Evolutionary conservation across 2,888 invertebrate genomes (phyloP), one percentile per base, ranked within the genome.

Genomic region (Melanostoma scalare): DNA sequence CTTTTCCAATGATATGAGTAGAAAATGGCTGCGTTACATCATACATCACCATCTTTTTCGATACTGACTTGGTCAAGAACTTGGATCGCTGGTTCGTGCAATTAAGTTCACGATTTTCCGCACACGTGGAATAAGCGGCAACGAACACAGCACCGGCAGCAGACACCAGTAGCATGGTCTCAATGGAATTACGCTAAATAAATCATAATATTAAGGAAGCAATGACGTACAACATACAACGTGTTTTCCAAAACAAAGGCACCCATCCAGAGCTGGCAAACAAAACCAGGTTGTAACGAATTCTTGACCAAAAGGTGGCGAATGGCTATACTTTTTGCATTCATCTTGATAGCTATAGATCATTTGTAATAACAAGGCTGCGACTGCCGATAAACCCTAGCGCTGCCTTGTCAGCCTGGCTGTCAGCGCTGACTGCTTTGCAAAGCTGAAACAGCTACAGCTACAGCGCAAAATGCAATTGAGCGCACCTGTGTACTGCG

Each of bases 301-400:
- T 72, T 72, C 73, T 65, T 61, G 56, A 65, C 77, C 77, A 72
- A 82, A 77, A 77, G 72, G 77, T 77, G 67, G 77, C 69, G 56
- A 75, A 63, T 58, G 38, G 36, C 58, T 31, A 65, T 55, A 56
- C 68, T 68, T 73, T 46, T 20, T 38, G 65, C 82, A 82, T 77
- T 82, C 82, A 82, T 82, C 82, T 69, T 74, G 78, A 82, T 82
- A 73, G 73, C 78, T 82, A 78, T 78, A 82, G 78, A 82, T 82
- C 82, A 82, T 82, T 82, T 73, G 78, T 82, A 82, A 82, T 82
- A 82, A 82, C 78, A 78, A 78, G 82, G 73, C 82, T 82, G 48
- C 63, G 69, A 78, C 73, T 73, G 69, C 82, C 82, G 82, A 78
- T 82, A 73, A 55, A 65, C 78, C 35, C 44, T 36, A 69, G 65